phyloP scores from a whole-genome alignment of 2,888 invertebrate species.

The Esperia sulphurella region DNA sequence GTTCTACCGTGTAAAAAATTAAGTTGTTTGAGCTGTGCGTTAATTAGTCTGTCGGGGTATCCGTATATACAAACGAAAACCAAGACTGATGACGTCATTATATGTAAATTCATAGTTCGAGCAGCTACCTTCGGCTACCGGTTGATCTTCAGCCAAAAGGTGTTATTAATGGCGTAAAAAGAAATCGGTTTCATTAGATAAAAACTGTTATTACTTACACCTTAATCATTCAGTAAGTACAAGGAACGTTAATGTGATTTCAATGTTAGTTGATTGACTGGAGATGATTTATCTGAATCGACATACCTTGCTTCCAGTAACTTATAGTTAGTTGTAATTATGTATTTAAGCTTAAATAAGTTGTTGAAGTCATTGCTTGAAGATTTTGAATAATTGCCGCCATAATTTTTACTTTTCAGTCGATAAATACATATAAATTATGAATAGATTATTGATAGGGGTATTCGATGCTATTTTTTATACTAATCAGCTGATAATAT shows the following conservation, averaged over 20 bases:
- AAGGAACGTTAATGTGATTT: background rate
- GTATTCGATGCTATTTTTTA: too few relatives aligned
- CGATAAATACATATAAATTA: background rate
- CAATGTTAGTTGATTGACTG: slow-evolving; percentile 1
- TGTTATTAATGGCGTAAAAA: too few relatives aligned
- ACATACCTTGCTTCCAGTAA: background rate
- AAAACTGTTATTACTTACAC: slow-evolving; percentile 1
- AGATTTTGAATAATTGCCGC: background rate
- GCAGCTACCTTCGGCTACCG: too few relatives aligned
- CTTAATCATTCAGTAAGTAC: background rate
- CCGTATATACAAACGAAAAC: too few relatives aligned
- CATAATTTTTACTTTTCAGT: background rate
- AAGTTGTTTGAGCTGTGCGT: too few relatives aligned
- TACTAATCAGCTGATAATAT: too few relatives aligned
- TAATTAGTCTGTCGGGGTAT: too few relatives aligned
- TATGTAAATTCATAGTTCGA: too few relatives aligned
- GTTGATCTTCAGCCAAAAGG: too few relatives aligned
- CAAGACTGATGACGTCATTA: too few relatives aligned
- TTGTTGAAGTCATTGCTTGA: background rate
- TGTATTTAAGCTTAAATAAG: background rate
- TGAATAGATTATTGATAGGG: too few relatives aligned
- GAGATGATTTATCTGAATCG: background rate
- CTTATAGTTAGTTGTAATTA: background rate
- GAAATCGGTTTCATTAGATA: slow-evolving; percentile 1
- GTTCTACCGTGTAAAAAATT: too few relatives aligned